phyloP scores from a whole-genome alignment of 2,113 vertebrate genomes.

The Syngnathus scovelli region DNA sequence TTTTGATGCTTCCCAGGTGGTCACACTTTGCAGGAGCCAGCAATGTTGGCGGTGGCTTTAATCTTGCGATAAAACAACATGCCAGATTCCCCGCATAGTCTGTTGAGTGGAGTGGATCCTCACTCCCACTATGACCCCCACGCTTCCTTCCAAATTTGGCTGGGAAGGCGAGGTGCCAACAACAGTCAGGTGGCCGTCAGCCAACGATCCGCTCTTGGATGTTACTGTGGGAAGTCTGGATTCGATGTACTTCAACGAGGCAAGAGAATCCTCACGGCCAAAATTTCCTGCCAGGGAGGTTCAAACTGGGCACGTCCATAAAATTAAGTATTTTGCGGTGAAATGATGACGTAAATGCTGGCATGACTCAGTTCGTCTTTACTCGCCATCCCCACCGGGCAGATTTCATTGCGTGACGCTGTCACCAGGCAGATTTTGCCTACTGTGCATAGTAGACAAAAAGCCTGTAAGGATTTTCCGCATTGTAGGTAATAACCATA shows the following conservation, averaged over 20 bases:
- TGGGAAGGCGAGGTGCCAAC: background rate
- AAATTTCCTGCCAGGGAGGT: background rate
- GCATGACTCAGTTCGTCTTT: constrained; percentile 15
- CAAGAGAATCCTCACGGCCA: background rate
- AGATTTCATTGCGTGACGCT: constrained; percentile 3
- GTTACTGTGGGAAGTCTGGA: constrained; percentile 1
- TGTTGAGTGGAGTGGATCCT: constrained; percentile 25
- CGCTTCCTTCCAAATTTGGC: constrained; percentile 6
- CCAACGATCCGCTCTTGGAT: constrained; percentile 2
- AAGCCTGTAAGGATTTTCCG: constrained; percentile 33
- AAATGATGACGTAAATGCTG: constrained; percentile 2
- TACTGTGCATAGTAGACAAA: constrained; percentile 23
- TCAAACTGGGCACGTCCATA: background rate
- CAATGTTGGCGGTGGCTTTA: background rate
- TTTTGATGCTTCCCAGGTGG: constrained; percentile 4
- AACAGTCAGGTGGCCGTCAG: constrained; percentile 2
- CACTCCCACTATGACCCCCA: background rate
- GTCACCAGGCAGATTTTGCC: constrained; percentile 33
- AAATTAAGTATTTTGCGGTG: background rate
- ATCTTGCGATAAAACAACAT: constrained; percentile 21
- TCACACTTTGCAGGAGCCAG: constrained; percentile 4
- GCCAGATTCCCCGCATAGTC: constrained; percentile 29
- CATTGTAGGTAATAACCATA: constrained; percentile 32
- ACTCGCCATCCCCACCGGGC: constrained; percentile 3
- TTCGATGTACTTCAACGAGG: background rate